Evolutionary conservation across 1,140 invertebrate genomes (phyloP).

Genomic region (Heterodera carotae): DNA sequence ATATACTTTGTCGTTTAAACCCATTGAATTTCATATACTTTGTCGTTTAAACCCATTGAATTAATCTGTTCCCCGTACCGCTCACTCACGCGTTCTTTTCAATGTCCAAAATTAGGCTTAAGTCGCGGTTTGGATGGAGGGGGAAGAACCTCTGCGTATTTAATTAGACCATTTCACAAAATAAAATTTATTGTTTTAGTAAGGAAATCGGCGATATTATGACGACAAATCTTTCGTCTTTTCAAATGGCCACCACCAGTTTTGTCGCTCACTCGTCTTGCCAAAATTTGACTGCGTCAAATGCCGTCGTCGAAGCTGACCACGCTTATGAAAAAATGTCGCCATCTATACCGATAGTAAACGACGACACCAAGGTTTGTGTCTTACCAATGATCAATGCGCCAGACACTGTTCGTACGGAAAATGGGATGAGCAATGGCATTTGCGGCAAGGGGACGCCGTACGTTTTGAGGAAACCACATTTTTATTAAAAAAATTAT

Average conservation of each 20-base stretch:
- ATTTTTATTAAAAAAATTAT: neutral
- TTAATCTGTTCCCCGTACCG: too few species aligned
- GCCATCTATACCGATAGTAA: neutral
- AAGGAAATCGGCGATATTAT: too few species aligned
- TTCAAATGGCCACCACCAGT: neutral
- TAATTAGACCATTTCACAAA: too few species aligned
- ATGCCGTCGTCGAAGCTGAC: neutral
- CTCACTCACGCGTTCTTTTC: too few species aligned
- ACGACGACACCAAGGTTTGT: neutral
- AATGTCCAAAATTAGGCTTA: too few species aligned
- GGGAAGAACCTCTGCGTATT: too few species aligned
- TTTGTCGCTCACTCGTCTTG: neutral
- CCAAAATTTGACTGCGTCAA: neutral
- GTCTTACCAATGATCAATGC: neutral
- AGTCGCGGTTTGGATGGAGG: too few species aligned
- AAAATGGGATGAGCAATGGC: conserved; percentile 4
- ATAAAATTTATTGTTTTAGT: too few species aligned
- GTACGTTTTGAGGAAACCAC: neutral
- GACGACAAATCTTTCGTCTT: neutral
- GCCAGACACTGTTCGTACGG: neutral
- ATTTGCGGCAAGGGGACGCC: neutral
- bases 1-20: too few species aligned
- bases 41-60: too few species aligned
- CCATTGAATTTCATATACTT: too few species aligned
- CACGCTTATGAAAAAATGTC: neutral